These are phyloP conservation scores for Andricus curvator DNA, from an alignment of 2,888 invertebrate genomes.

Conservation along the genomic window DNA sequence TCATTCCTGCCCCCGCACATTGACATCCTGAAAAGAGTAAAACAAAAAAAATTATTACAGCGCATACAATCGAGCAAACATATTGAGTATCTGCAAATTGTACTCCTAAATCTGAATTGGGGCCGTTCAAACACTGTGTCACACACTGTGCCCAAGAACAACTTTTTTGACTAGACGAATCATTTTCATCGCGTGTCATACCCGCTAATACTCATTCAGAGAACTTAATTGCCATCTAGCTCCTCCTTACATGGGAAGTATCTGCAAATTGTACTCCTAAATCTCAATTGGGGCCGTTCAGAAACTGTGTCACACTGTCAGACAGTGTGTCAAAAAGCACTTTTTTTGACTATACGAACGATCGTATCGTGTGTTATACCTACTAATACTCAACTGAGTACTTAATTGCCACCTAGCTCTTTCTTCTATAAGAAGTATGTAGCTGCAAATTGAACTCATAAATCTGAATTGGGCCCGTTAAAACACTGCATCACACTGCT, in stretches of 20 bases:
- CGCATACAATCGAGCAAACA: neutral
- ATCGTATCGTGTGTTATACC: neutral
- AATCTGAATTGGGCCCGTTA: neutral
- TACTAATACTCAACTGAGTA: conserved; percentile 1
- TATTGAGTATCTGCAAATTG: neutral
- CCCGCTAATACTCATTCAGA: conserved; percentile 13
- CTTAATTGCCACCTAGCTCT: conserved; percentile 3
- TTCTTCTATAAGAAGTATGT: neutral
- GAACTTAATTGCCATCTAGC: neutral
- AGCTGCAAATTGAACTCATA: neutral
- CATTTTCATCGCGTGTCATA: neutral
- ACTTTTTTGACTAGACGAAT: neutral
- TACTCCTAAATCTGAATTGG: neutral
- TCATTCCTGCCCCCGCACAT: neutral
- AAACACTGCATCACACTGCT: too few relatives aligned
- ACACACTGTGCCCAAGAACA: too few relatives aligned
- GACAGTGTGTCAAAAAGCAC: too few relatives aligned
- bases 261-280: neutral
- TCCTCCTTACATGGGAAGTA: neutral
- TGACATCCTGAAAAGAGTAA: conserved; percentile 1
- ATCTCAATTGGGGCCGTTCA: neutral
- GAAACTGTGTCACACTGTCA: too few relatives aligned
- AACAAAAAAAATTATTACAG: neutral
- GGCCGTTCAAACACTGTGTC: too few relatives aligned
- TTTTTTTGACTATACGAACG: neutral